These are phyloP conservation scores for Ctenoplectra terminalis DNA, from an alignment of 1,140 invertebrate species.

Conservation along the genomic window DNA sequence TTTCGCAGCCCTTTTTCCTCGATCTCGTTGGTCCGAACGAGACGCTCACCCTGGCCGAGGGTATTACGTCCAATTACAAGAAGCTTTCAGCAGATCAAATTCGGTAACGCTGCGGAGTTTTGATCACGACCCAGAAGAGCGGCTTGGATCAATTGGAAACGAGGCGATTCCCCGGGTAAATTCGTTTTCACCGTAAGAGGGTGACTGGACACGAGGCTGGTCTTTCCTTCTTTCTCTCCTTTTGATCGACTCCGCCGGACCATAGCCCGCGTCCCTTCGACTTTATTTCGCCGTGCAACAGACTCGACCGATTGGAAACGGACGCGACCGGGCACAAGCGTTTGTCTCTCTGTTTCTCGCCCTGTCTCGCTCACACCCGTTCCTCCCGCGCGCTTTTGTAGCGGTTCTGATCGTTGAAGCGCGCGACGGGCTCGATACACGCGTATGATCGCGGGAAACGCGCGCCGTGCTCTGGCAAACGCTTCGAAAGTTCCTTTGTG, in stretches of 20 bases:
- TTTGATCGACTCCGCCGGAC: constrained; percentile 53
- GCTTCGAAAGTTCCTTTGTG: constrained; percentile 44
- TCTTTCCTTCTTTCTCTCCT: constrained; percentile 64
- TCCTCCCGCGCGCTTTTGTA: not conserved
- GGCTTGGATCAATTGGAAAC: constrained; percentile 65
- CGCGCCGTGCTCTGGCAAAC: constrained; percentile 18
- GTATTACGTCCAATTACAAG: constrained; percentile 74
- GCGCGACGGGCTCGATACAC: constrained; percentile 9
- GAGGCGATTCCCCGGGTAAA: constrained; percentile 38
- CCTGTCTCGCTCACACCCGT: not conserved
- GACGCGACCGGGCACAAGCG: not conserved
- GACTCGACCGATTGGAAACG: constrained; percentile 54
- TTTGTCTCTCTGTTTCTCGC: not conserved
- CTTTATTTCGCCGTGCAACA: constrained; percentile 29
- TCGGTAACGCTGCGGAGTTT: constrained; percentile 68
- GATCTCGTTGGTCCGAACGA: not conserved
- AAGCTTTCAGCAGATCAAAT: constrained; percentile 74
- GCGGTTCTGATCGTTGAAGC: constrained; percentile 38
- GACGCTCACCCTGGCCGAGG: constrained; percentile 21
- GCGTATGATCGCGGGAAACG: constrained; percentile 33
- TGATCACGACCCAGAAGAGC: constrained; percentile 72
- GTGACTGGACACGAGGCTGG: not conserved
- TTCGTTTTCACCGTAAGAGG: constrained; percentile 59
- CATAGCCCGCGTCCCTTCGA: constrained; percentile 45
- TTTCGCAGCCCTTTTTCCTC: constrained; percentile 12